Conservation (phyloP, 1,140 invertebrate species). For the Araneus ventricosus region DNA sequence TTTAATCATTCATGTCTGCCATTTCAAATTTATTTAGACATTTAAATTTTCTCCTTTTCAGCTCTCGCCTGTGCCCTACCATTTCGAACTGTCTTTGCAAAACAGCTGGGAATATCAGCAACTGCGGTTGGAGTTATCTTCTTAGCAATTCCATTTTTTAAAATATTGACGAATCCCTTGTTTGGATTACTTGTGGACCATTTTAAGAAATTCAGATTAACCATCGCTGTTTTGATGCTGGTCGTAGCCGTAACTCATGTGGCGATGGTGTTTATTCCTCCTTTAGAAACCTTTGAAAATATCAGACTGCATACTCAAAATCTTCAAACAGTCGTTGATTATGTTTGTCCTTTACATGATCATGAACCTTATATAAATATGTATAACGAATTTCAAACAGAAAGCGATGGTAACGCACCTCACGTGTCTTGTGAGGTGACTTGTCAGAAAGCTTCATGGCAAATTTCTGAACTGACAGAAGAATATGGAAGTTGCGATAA, state of each 20-base stretch:
- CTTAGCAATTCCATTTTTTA: slow-evolving; percentile 79
- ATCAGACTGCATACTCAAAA: background rate
- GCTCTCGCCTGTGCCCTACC: slow-evolving; percentile 81
- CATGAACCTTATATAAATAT: background rate
- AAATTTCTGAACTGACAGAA: background rate
- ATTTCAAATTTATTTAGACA: background rate
- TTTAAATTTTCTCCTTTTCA: slow-evolving; percentile 81
- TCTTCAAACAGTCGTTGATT: background rate
- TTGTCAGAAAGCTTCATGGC: background rate
- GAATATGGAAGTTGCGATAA: background rate
- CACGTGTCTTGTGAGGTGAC: background rate
- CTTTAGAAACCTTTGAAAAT: background rate
- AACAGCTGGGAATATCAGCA: slow-evolving; percentile 80
- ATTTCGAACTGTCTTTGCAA: slow-evolving; percentile 79
- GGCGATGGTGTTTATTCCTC: slow-evolving; percentile 76
- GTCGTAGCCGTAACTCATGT: slow-evolving; percentile 84
- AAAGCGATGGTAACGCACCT: background rate
- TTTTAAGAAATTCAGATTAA: slow-evolving; percentile 83
- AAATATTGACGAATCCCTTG: slow-evolving; percentile 78
- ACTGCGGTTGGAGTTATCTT: slow-evolving; percentile 79
- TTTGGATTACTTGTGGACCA: slow-evolving; percentile 79
- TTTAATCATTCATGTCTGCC: too few species aligned
- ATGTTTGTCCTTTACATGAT: background rate
- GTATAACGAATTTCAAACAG: background rate
- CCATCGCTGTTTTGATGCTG: slow-evolving; percentile 85